Conservation (phyloP, 2,113 vertebrate genomes). For the Scatophagus argus region DNA sequence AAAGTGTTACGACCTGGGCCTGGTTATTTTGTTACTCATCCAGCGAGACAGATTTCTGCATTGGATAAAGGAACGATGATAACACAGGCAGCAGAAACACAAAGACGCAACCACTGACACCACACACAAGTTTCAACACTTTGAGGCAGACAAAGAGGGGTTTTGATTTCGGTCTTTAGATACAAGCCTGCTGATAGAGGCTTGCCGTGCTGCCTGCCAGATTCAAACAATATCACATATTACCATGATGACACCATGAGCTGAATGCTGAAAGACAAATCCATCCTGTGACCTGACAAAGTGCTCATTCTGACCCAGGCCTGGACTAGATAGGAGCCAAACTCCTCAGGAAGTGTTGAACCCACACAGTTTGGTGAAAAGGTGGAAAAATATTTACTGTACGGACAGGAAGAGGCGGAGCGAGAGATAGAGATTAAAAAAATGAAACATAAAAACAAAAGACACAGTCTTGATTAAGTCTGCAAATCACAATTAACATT, state of each 20-base stretch:
- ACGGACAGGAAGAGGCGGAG: not conserved
- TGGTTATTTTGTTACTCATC: constrained; percentile 37
- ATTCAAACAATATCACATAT: not conserved
- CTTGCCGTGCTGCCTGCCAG: not conserved
- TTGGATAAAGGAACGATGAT: constrained; percentile 32
- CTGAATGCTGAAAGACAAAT: not conserved
- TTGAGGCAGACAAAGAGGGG: constrained; percentile 18
- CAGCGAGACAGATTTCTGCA: constrained; percentile 44
- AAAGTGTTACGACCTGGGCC: not conserved
- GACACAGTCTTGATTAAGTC: not conserved
- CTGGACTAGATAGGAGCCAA: not conserved
- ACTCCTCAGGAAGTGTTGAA: not conserved
- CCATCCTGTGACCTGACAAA: constrained; percentile 3
- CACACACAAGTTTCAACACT: constrained; percentile 27
- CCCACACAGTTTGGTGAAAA: not conserved
- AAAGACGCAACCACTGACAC: not conserved
- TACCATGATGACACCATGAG: constrained; percentile 35
- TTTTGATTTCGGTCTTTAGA: constrained; percentile 1
- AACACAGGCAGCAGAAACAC: constrained; percentile 12
- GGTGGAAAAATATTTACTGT: constrained; percentile 33
- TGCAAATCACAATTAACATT: not conserved
- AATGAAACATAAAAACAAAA: not conserved
- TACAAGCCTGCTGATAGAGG: not conserved
- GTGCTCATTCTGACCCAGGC: not conserved
- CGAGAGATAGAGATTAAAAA: not conserved